These are phyloP conservation scores for Tokudaia muenninki DNA, from an alignment of 2,797 vertebrate species.

Conservation along the genomic window DNA sequence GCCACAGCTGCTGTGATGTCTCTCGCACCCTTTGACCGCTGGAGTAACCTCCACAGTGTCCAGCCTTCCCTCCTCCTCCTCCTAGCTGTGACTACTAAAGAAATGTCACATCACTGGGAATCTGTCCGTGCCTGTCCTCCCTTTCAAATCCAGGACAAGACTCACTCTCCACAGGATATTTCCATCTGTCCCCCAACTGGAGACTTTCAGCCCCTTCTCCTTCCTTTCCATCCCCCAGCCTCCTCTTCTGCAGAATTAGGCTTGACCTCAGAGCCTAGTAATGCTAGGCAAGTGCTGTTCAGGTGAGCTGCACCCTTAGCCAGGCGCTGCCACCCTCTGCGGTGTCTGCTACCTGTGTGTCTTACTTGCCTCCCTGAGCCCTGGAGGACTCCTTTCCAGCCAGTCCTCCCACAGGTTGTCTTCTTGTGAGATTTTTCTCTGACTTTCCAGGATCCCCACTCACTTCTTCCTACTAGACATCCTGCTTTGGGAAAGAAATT, in stretches of 20 bases:
- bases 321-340: not conserved
- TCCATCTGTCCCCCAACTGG: not conserved
- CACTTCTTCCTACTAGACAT: not conserved
- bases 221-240: not conserved
- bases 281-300: not conserved
- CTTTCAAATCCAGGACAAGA: not conserved
- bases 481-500: not conserved
- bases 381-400: not conserved
- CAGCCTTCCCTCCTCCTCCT: too few relatives aligned
- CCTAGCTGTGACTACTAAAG: not conserved
- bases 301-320: not conserved
- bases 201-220: not conserved
- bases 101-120: too few relatives aligned
- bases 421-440: not conserved
- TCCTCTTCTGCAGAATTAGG: not conserved
- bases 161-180: not conserved
- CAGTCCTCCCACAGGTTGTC: not conserved
- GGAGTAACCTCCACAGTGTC: not conserved
- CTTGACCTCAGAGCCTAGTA: not conserved
- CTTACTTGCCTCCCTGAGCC: not conserved
- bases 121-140: not conserved
- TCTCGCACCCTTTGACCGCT: not conserved
- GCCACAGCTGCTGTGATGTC: not conserved
- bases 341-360: not conserved
- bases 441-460: not conserved